Conservation (phyloP, 2,113 vertebrate genomes). For the Butorides virescens region DNA sequence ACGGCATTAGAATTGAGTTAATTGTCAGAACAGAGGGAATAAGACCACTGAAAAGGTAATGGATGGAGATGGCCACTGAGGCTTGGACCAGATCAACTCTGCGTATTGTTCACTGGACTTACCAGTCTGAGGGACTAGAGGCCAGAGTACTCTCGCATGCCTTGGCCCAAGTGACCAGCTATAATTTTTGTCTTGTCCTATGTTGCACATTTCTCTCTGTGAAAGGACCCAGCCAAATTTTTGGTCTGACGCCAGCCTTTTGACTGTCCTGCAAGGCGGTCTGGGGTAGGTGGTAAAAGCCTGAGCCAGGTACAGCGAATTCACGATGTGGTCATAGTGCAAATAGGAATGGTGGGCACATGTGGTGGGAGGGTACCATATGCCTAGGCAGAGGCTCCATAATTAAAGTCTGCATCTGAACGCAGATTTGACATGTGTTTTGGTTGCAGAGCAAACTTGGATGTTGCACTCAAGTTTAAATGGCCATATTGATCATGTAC, state of each 20-base stretch:
- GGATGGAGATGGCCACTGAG: not conserved
- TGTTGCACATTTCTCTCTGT: not conserved
- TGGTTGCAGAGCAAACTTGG: not conserved
- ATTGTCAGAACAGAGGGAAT: not conserved
- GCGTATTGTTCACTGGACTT: not conserved
- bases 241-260: not conserved
- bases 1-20: not conserved
- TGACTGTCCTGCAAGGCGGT: not conserved
- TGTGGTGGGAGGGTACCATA: not conserved
- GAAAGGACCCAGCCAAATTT: not conserved
- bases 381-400: not conserved
- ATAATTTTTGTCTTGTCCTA: not conserved
- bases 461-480: not conserved
- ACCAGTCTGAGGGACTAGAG: not conserved
- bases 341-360: too few relatives aligned
- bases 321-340: not conserved
- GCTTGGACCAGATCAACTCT: not conserved
- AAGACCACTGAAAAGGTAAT: not conserved
- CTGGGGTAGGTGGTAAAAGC: not conserved
- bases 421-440: not conserved
- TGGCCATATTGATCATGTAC: not conserved
- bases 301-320: not conserved
- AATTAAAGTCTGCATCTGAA: not conserved
- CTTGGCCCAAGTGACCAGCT: not conserved
- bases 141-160: not conserved